Percentiles rank a stretch among this genome's conserved stretches.
Evolutionary conservation across 1,140 invertebrate genomes (phyloP).

Genomic region (Cataglyphis hispanica): DNA sequence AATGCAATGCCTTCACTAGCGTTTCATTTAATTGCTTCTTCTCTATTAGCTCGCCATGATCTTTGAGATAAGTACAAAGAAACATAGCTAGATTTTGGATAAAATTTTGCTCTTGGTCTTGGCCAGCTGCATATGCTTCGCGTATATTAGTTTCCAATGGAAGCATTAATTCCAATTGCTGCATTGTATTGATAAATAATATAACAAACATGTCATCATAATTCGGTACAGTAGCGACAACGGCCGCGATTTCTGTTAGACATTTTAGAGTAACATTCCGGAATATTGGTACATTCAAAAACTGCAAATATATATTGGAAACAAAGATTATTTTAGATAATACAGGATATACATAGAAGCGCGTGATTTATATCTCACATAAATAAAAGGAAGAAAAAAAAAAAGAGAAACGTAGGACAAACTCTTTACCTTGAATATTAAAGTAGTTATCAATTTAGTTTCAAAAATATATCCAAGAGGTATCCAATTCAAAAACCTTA

Average conservation of each 20-base stretch:
- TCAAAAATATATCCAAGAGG: constrained; percentile 99
- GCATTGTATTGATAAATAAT: constrained; percentile 96
- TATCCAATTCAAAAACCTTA: constrained; percentile 99
- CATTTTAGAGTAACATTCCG: constrained; percentile 99
- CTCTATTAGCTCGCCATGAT: constrained; percentile 96
- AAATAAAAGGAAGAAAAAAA: not conserved
- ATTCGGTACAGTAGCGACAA: constrained; percentile 90
- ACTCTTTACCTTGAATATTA: constrained; percentile 95
- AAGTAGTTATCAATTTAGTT: constrained; percentile 97
- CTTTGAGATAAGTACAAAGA: constrained; percentile 98
- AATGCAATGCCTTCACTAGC: constrained; percentile 94
- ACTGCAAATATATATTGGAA: constrained; percentile 87
- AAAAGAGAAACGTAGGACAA: not conserved
- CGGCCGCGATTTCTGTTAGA: constrained; percentile 98
- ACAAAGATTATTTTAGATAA: constrained; percentile 3
- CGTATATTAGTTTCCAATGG: constrained; percentile 96
- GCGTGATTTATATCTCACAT: too few species aligned
- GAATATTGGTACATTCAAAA: constrained; percentile 98
- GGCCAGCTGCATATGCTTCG: constrained; percentile 96
- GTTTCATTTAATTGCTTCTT: constrained; percentile 91
- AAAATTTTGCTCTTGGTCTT: constrained; percentile 99
- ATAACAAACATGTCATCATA: constrained; percentile 97
- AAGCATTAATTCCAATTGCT: constrained; percentile 96
- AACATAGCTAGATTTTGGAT: constrained; percentile 99
- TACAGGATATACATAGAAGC: not conserved